A percentile compares a stretch with the other conserved stretches of the same genome.
These are phyloP conservation scores for Subacronicta megacephala DNA, from an alignment of 2,888 invertebrate species.

Conservation along the genomic window DNA sequence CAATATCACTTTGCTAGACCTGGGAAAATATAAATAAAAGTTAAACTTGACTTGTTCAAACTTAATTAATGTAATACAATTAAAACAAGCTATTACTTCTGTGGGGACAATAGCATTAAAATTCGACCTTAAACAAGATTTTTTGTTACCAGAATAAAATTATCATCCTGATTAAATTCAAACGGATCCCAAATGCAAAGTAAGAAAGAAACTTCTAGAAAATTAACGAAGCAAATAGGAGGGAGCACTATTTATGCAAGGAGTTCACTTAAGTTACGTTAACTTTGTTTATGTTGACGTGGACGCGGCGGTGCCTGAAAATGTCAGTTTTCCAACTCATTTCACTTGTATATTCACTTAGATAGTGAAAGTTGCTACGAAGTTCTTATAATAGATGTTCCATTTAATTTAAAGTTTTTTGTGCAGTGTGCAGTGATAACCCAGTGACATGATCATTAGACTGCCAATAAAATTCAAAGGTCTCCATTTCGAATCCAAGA, in stretches of 20 bases:
- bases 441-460: no score
- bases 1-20: no score
- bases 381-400: not conserved
- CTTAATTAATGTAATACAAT: no score
- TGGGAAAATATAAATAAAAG: no score
- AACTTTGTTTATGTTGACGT: slow-evolving; percentile 27
- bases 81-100: no score
- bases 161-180: not conserved
- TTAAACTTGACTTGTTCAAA: no score
- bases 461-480: no score
- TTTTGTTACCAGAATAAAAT: no score
- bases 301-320: slow-evolving; percentile 26
- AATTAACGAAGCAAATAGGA: slow-evolving; percentile 19
- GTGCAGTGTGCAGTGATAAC: no score
- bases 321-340: slow-evolving; percentile 37
- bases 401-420: slow-evolving; percentile 7
- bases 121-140: no score
- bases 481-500: no score
- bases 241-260: slow-evolving; percentile 12
- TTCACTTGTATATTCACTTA: slow-evolving; percentile 32
- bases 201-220: slow-evolving; percentile 11
- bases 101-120: no score
- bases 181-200: not conserved
- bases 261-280: slow-evolving; percentile 21
- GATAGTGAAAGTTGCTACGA: slow-evolving; percentile 16